Conservation (phyloP, 2,888 invertebrate species). For the Ochropleura leucogaster region DNA sequence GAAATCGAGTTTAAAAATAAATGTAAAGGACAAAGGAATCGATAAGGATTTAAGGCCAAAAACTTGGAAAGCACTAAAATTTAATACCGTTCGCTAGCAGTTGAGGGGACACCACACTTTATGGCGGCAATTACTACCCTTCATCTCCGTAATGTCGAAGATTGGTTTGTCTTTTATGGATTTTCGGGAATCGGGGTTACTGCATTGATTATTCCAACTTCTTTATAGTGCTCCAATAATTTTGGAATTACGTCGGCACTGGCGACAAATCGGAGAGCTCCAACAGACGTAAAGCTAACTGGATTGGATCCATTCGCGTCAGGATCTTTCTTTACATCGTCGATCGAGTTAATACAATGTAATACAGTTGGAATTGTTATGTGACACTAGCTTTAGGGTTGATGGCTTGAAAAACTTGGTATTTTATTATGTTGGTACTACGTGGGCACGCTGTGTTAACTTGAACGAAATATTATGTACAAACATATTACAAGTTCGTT, state of each 20-base stretch:
- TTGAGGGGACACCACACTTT: constrained; percentile 86
- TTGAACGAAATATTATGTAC: constrained; percentile 15
- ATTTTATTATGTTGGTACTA: constrained; percentile 1
- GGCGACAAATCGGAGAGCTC: constrained; percentile 47
- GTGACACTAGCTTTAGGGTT: constrained; percentile 15
- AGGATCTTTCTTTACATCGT: constrained; percentile 27
- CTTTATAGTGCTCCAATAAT: constrained; percentile 67
- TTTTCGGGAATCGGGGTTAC: constrained; percentile 79
- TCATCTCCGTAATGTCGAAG: constrained; percentile 84
- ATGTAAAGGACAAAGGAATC: constrained; percentile 77
- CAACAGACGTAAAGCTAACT: constrained; percentile 40
- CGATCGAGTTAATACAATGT: constrained; percentile 29
- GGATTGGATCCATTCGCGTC: constrained; percentile 33
- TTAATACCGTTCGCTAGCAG: constrained; percentile 82
- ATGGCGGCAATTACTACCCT: constrained; percentile 87
- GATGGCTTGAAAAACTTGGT: constrained; percentile 20
- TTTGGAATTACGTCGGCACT: constrained; percentile 48
- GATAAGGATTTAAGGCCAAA: constrained; percentile 81
- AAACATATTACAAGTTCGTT: constrained; percentile 26
- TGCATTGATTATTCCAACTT: constrained; percentile 78
- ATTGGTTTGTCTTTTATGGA: constrained; percentile 86
- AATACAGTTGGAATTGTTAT: constrained; percentile 37
- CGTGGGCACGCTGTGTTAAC: constrained; percentile 4
- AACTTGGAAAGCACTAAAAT: constrained; percentile 85
- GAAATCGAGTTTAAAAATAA: constrained; percentile 81